Evolutionary conservation across 2,888 invertebrate genomes (phyloP), one percentile per base, ranked within the genome.

Genomic region (Brassicogethes aeneus): DNA sequence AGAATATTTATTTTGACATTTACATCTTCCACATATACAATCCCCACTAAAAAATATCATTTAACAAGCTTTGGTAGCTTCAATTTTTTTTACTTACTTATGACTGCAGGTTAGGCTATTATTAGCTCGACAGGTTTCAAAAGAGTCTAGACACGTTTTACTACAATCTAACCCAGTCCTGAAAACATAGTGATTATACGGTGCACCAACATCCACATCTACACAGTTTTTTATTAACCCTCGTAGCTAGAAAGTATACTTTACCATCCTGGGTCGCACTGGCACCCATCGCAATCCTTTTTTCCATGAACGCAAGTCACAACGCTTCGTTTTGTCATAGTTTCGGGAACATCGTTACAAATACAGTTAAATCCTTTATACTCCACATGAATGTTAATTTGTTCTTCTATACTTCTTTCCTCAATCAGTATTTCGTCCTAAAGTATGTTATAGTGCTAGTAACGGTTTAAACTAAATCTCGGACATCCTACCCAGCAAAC

Each of bases 291-390:
- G 64, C 46, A 46, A 10, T 38, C 36, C 7, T 15, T 3, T 16
- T 16, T 17, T 3, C 46, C 75, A 82, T 41, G 70, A 76, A 45
- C 73, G 71, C 57, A 72, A 60, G 23, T 5, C 5, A 23, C 10
- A 23, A 5, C 10, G 23, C 5, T 7, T 10, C 10, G 23, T 23
- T 12, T 68, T 65, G 2, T 56, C 43, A 17, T 64, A 71, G 56
- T 84, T 85, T 8, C 77, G 76, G 59, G 87, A 87, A 17, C 85
- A 80, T 55, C 85, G 82, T 47, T 83, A 75, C 38, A 89, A 69
- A 51, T 39, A 34, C 59, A 59, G 36, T 37, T 38, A 2, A 17
- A 36, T 2, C 55, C 59, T 2, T 53, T 34, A 39, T 60, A 64
- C 17, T 85, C 80, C 32, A 91, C 72, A 37, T 86, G 79, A 34